phyloP scores from a whole-genome alignment of 2,113 vertebrate genomes.

The Halichoerus grypus region DNA sequence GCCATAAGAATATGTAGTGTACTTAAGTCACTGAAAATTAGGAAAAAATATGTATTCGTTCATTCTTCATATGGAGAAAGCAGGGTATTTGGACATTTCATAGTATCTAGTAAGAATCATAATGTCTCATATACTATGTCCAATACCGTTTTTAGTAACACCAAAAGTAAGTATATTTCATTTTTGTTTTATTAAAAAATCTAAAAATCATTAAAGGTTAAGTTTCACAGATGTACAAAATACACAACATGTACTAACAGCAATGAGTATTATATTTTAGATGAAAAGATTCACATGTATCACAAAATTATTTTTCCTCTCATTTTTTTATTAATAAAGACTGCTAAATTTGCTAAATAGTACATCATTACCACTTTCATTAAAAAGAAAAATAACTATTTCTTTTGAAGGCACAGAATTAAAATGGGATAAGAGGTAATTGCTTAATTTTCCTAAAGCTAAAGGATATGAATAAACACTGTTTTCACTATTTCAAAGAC shows the following conservation, averaged over 20 bases:
- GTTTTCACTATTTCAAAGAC: conserved; percentile 59
- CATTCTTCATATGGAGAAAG: background rate
- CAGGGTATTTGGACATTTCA: background rate
- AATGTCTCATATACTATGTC: background rate
- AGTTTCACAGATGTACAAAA: background rate
- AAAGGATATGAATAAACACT: background rate
- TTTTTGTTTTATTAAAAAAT: background rate
- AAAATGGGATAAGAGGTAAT: background rate
- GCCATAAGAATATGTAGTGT: background rate
- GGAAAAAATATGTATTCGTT: background rate
- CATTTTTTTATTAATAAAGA: conserved; percentile 25
- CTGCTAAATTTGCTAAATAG: background rate
- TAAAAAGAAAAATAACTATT: background rate
- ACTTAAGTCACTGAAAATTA: background rate
- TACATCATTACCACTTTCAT: background rate
- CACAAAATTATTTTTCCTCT: background rate
- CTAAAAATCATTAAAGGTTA: background rate
- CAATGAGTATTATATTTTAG: background rate
- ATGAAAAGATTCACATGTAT: background rate
- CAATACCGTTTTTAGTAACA: conserved; percentile 28
- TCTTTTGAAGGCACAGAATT: conserved; percentile 44
- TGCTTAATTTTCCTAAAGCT: conserved; percentile 57
- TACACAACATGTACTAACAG: background rate
- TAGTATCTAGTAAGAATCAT: background rate
- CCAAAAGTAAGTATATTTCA: background rate